Evolutionary conservation across 2,797 vertebrate species (phyloP), one percentile per base, ranked within the genome.

Genomic region (Melanotaenia maccullochi): DNA sequence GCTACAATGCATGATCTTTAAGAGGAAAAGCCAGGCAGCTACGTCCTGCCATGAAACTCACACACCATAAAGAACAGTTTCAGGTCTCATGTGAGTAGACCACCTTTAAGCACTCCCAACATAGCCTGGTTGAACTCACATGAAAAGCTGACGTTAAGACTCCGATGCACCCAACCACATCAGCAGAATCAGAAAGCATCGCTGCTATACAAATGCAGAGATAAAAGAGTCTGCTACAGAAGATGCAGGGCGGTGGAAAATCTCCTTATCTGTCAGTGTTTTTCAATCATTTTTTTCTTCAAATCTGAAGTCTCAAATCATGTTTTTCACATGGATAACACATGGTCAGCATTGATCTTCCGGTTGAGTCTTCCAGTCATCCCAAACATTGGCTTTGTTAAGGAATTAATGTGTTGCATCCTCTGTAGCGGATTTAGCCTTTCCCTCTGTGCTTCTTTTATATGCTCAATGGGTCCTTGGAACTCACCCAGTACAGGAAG

Each of bases 401-500:
- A 4, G 61, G 76, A 85, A 85, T 83, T 59, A 78, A 85, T 83
- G 60, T 7, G 18, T 78, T 36, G 60, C 36, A 60, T 75, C 76
- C 68, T 75, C 77, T 81, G 75, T 59, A 79, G 75, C 74, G 75
- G 66, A 71, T 86, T 85, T 79, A 36, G 78, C 68, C 81, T 80
- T 77, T 83, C 78, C 76, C 79, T 83, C 68, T 76, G 63, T 70
- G 71, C 62, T 44, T 65, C 80, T 86, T 89, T 88, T 78, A 85
- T 85, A 82, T 82, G 77, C 85, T 83, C 75, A 67, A 75, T 82
- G 82, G 79, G 84, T 83, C 78, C 52, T 81, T 88, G 88, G 87
- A 82, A 60, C 68, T 79, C 77, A 62, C 76, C 89, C 82, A 90
- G 85, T 62, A 77, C 83, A 90, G 89, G 88, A 90, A 87, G 83